These are phyloP conservation scores for Pecten maximus DNA, from an alignment of 2,888 invertebrate genomes.

Conservation along the genomic window DNA sequence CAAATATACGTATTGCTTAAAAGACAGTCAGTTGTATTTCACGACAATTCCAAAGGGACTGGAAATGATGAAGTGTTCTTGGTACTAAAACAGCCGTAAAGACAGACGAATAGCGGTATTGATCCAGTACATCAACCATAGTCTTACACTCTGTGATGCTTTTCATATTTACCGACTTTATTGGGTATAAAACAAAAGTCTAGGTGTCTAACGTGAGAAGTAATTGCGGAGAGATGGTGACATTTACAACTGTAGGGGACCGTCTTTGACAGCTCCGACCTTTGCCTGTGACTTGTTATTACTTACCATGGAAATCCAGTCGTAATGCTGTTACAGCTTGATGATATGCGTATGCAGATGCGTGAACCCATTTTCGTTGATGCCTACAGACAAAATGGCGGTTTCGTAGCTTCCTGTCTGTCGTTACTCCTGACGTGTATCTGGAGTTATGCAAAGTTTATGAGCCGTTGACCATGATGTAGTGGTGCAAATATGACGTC, in stretches of 20 bases:
- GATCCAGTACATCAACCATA: not conserved
- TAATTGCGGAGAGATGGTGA: not conserved
- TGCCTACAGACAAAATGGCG: not conserved
- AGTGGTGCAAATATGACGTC: not conserved
- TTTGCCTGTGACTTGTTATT: not conserved
- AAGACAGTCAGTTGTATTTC: not conserved
- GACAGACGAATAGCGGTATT: not conserved
- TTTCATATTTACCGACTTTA: conserved; percentile 1
- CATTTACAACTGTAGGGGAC: not conserved
- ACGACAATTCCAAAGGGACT: not conserved
- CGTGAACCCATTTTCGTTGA: not conserved
- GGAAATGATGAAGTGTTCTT: not conserved
- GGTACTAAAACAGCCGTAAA: not conserved
- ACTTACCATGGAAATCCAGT: not conserved
- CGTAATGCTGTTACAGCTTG: not conserved
- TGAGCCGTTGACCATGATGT: not conserved
- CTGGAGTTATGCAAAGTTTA: not conserved
- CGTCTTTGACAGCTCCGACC: conserved; percentile 19
- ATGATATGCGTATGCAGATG: not conserved
- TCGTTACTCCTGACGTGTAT: conserved; percentile 12
- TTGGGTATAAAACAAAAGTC: not conserved
- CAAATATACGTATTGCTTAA: not conserved
- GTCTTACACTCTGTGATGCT: not conserved
- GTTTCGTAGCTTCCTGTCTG: not conserved
- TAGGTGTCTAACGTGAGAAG: not conserved